Percentiles rank a stretch among this genome's conserved stretches.
Evolutionary conservation across 2,797 vertebrate genomes (phyloP).

Genomic region (Schizopygopsis malacanthus): DNA sequence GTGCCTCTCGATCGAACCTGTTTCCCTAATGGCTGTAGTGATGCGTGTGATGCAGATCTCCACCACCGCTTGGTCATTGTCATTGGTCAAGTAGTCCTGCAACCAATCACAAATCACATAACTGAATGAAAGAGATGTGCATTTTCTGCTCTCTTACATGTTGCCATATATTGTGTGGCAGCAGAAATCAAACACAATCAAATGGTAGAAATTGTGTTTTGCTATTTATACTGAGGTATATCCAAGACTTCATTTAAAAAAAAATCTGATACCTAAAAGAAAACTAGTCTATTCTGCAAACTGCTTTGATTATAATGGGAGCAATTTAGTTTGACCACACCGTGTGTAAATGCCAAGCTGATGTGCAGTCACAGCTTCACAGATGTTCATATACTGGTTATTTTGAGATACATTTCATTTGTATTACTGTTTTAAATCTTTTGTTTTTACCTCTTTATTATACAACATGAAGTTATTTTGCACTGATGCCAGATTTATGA

Average conservation of each 20-base stretch:
- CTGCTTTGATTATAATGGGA: neutral
- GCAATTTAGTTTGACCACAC: neutral
- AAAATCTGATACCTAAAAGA: neutral
- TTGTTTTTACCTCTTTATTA: neutral
- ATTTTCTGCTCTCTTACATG: neutral
- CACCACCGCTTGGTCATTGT: conserved; percentile 96
- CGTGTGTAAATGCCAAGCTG: neutral
- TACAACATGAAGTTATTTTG: neutral
- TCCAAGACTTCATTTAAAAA: neutral
- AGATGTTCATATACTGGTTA: too few relatives aligned
- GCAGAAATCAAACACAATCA: neutral
- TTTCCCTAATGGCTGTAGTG: conserved; percentile 93
- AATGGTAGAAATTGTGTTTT: neutral
- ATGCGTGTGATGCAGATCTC: conserved; percentile 96
- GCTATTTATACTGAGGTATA: neutral
- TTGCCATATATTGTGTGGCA: too few relatives aligned
- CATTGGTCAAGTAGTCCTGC: conserved; percentile 93
- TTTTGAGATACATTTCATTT: neutral
- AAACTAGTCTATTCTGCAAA: neutral
- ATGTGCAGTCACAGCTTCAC: neutral
- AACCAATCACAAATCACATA: conserved; percentile 42
- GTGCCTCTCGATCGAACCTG: conserved; percentile 87
- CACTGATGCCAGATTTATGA: neutral
- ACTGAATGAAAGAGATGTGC: conserved; percentile 4
- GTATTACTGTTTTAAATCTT: neutral